A percentile compares a stretch with the other conserved stretches of the same genome.
Evolutionary conservation across 2,113 vertebrate genomes (phyloP).

Genomic region (Lagenorhynchus albirostris): DNA sequence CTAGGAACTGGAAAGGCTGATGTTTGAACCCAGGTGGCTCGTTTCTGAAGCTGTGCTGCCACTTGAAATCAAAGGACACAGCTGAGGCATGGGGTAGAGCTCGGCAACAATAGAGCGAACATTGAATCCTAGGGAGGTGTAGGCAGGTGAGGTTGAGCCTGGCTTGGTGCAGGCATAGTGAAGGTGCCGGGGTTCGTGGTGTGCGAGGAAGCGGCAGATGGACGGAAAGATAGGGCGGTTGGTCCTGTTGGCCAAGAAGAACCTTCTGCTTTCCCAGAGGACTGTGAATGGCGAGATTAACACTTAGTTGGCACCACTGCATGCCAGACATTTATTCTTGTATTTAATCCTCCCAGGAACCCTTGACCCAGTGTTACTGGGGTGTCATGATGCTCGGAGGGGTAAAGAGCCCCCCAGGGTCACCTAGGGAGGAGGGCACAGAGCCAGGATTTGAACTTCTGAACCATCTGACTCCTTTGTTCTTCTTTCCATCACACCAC

Average conservation of each 20-base stretch:
- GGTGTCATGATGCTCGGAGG: not conserved
- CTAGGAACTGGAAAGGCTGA: not conserved
- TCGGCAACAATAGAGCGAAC: not conserved
- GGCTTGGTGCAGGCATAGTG: not conserved
- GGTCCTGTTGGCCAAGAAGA: too few species aligned
- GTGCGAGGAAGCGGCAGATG: not conserved
- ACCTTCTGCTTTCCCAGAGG: not conserved
- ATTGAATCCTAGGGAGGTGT: not conserved
- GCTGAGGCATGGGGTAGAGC: not conserved
- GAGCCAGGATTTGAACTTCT: not conserved
- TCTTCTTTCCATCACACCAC: not conserved
- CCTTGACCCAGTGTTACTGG: not conserved
- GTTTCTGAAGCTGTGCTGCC: not conserved
- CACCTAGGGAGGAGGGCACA: not conserved
- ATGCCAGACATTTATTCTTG: not conserved
- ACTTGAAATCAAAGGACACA: not conserved
- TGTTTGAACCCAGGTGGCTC: not conserved
- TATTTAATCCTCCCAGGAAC: not conserved
- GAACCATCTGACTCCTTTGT: not conserved
- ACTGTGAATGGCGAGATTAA: not conserved
- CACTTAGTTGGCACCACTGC: not conserved
- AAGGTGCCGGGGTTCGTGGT: not conserved
- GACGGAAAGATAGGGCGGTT: not conserved
- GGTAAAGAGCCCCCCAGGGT: not conserved
- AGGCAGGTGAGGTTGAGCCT: too few species aligned